These are phyloP conservation scores for Ondatra zibethicus DNA, from an alignment of 2,113 vertebrate species.

Conservation along the genomic window DNA sequence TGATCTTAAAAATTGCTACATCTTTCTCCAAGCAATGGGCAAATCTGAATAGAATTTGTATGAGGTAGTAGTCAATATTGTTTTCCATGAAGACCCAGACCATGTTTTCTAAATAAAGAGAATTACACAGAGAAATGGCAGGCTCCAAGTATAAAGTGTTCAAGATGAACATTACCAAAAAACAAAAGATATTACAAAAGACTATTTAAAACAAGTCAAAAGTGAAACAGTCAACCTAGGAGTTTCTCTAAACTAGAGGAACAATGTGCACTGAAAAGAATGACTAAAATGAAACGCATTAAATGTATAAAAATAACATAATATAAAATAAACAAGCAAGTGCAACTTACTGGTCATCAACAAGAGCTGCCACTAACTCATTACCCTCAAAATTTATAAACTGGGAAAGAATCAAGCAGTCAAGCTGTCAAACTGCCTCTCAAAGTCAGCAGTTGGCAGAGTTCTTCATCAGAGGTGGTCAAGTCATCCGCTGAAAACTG, in stretches of 20 bases:
- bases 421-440: neutral
- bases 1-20: neutral
- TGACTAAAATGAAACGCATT: neutral
- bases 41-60: neutral
- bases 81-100: neutral
- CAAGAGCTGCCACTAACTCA: neutral
- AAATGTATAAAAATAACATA: neutral
- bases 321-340: neutral
- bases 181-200: neutral
- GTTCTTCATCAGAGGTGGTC: neutral
- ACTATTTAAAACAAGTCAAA: neutral
- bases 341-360: neutral
- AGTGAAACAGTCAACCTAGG: neutral
- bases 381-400: slow-evolving; percentile 21
- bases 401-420: slow-evolving; percentile 19
- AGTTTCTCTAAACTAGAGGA: neutral
- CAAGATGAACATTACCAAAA: slow-evolving; percentile 20
- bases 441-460: neutral
- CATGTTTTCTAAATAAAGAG: slow-evolving; percentile 7
- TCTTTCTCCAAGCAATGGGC: neutral
- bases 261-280: neutral
- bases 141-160: neutral
- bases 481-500: neutral
- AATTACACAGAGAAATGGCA: neutral
- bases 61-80: neutral